A percentile compares a stretch with the other conserved stretches of the same genome.
phyloP scores from a whole-genome alignment of 2,113 vertebrate genomes.

The Serilophus lunatus region DNA sequence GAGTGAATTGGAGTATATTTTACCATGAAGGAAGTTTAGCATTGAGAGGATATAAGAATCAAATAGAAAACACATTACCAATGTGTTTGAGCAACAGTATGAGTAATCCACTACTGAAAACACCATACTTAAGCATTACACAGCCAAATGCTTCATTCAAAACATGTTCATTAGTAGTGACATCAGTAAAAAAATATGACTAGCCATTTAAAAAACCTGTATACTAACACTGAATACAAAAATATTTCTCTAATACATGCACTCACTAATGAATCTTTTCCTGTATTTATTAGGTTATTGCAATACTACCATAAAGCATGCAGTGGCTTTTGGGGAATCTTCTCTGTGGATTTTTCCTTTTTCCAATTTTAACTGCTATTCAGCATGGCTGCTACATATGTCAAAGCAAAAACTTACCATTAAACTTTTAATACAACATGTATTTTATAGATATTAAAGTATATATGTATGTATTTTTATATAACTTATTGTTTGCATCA shows the following conservation, averaged over 20 bases:
- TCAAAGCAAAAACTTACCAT: neutral
- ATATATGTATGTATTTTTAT: neutral
- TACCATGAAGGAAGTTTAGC: neutral
- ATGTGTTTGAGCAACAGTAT: neutral
- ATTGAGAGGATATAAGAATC: neutral
- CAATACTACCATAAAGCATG: neutral
- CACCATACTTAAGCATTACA: neutral
- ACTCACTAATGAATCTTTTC: slow-evolving; percentile 12
- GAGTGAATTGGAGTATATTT: neutral
- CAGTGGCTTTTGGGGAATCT: neutral
- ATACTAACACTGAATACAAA: neutral
- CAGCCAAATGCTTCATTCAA: neutral
- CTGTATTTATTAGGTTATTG: neutral
- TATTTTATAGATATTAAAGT: neutral
- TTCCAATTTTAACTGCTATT: neutral
- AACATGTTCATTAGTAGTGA: neutral
- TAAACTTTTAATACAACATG: no score
- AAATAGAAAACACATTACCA: neutral
- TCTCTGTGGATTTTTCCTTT: neutral
- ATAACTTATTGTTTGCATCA: neutral
- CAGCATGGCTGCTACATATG: neutral
- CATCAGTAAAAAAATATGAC: slow-evolving; percentile 8
- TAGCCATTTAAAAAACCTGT: neutral
- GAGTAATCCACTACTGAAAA: neutral
- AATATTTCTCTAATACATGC: slow-evolving; percentile 33